Conservation (phyloP, 2,113 vertebrate genomes). For the Grammomys dolichurus region DNA sequence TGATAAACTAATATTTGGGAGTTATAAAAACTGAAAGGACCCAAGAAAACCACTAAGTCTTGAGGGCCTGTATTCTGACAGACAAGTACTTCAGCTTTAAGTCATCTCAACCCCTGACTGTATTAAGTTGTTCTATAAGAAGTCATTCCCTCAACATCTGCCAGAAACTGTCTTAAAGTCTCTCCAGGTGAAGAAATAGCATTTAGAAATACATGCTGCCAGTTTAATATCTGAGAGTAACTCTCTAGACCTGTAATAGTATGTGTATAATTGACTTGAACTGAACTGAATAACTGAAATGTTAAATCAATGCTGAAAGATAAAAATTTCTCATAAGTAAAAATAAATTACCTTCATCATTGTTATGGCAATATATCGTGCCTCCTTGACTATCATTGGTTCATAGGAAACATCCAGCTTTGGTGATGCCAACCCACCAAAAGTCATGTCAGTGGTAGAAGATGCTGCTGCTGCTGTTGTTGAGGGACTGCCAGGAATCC, state of each 20-base stretch:
- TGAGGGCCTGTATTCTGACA: background rate
- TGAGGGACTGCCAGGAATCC: constrained; percentile 92
- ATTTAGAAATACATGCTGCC: background rate
- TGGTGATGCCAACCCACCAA: constrained; percentile 96
- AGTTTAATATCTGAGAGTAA: background rate
- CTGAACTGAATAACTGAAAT: constrained; percentile 1
- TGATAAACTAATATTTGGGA: background rate
- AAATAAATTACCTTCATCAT: constrained; percentile 97
- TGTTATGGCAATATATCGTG: constrained; percentile 98
- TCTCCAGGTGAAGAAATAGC: background rate
- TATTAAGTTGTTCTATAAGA: background rate
- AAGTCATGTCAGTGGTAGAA: constrained; percentile 93
- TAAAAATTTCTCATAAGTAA: background rate
- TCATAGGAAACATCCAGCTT: constrained; percentile 98
- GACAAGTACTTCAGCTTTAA: background rate
- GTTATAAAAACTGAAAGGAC: background rate
- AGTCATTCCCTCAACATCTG: too few relatives aligned
- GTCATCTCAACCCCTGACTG: background rate
- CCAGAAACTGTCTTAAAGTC: constrained; percentile 23
- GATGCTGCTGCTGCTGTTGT: constrained; percentile 80
- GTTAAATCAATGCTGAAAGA: background rate
- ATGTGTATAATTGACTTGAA: background rate
- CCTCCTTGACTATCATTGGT: constrained; percentile 99
- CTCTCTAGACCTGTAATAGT: background rate
- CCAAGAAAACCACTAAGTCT: background rate